A percentile compares a stretch with the other conserved stretches of the same genome.
Conservation (phyloP, 1,140 invertebrate species). For the Andrena cerasifolii region DNA sequence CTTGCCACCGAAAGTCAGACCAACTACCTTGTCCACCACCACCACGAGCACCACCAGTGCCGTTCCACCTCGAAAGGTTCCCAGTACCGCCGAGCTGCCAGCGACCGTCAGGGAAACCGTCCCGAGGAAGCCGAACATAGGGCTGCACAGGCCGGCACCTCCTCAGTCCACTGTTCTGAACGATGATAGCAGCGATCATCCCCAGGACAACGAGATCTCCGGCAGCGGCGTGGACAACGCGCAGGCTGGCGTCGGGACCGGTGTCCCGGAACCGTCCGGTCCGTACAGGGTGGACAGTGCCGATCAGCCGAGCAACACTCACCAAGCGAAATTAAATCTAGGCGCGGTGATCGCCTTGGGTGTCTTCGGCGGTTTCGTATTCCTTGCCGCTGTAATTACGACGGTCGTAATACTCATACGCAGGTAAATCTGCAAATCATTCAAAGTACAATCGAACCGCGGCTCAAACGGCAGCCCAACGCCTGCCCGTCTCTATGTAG, state of each 20-base stretch:
- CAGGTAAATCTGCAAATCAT: constrained; percentile 86
- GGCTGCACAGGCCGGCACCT: constrained; percentile 67
- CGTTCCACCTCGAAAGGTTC: constrained; percentile 15
- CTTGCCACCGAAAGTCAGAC: constrained; percentile 73
- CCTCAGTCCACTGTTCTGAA: constrained; percentile 21
- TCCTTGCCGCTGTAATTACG: constrained; percentile 93
- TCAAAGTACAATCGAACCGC: constrained; percentile 8
- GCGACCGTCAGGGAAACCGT: constrained; percentile 76
- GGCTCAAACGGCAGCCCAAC: neutral
- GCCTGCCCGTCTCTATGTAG: neutral
- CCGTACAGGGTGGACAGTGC: constrained; percentile 87
- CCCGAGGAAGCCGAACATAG: constrained; percentile 72
- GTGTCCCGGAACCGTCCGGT: constrained; percentile 85
- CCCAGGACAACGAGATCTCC: constrained; percentile 84
- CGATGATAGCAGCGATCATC: constrained; percentile 76
- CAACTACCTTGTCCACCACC: constrained; percentile 71
- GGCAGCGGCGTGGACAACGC: constrained; percentile 83
- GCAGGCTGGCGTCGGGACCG: constrained; percentile 81
- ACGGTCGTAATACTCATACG: constrained; percentile 94
- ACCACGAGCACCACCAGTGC: constrained; percentile 66
- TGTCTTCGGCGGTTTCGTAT: constrained; percentile 94
- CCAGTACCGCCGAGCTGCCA: constrained; percentile 68
- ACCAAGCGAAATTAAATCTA: constrained; percentile 90
- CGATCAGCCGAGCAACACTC: constrained; percentile 81
- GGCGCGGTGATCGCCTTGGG: constrained; percentile 94